These are phyloP conservation scores for Adrianichthys oophorus DNA, from an alignment of 2,797 vertebrate species.

Conservation along the genomic window DNA sequence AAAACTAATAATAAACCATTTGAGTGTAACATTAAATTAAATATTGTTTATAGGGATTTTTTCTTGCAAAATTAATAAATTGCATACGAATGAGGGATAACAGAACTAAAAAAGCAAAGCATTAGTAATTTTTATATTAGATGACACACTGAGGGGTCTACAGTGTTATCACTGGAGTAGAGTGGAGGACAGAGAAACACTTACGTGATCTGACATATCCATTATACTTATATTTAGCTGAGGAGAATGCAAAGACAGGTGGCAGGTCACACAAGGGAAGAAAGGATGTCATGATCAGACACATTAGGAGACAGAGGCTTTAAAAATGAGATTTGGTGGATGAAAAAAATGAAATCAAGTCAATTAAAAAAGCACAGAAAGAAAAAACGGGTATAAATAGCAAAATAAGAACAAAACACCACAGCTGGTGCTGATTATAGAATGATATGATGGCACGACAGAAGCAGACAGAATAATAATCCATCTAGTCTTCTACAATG, in stretches of 20 bases:
- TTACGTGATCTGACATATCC: conserved; percentile 88
- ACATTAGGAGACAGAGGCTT: conserved; percentile 66
- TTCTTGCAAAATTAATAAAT: conserved; percentile 52
- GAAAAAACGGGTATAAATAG: conserved; percentile 30
- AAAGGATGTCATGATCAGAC: conserved; percentile 72
- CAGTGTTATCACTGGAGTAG: conserved; percentile 64
- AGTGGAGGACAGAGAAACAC: conserved; percentile 76
- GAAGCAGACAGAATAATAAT: conserved; percentile 11
- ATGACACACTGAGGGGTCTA: conserved; percentile 52
- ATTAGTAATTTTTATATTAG: conserved; percentile 46
- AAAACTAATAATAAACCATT: conserved; percentile 24
- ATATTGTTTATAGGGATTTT: conserved; percentile 32
- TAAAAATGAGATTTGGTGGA: conserved; percentile 49
- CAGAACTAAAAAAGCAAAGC: conserved; percentile 54
- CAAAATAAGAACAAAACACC: conserved; percentile 17
- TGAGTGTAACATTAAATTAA: conserved; percentile 30
- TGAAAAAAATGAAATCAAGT: conserved; percentile 49
- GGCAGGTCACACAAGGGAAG: conserved; percentile 78
- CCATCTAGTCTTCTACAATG: no score
- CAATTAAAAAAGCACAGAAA: conserved; percentile 20
- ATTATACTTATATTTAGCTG: conserved; percentile 89
- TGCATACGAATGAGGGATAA: conserved; percentile 48
- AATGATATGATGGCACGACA: conserved; percentile 27
- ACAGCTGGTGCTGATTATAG: conserved; percentile 12
- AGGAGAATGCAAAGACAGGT: conserved; percentile 84